Evolutionary conservation across 2,797 vertebrate species (phyloP).

Genomic region (Florisuga fusca): DNA sequence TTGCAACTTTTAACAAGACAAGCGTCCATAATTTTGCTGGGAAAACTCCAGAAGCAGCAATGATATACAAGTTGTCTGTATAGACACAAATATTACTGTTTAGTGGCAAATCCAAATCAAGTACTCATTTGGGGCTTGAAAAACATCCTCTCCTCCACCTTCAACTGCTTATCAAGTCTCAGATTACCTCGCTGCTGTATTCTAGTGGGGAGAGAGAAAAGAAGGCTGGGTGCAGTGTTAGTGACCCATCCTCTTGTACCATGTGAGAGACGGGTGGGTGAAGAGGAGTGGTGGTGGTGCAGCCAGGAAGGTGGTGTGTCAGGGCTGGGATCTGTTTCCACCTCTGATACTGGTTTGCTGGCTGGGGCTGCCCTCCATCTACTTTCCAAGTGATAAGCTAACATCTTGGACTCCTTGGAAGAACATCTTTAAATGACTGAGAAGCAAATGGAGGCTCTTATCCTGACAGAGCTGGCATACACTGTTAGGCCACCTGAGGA

Average conservation of each 20-base stretch:
- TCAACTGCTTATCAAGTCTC: not conserved
- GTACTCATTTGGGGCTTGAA: not conserved
- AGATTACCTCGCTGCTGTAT: not conserved
- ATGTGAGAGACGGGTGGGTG: not conserved
- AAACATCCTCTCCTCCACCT: fast-evolving
- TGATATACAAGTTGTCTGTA: not conserved
- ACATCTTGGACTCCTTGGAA: not conserved
- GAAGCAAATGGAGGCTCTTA: not conserved
- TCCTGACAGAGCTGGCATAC: not conserved
- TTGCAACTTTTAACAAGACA: not conserved
- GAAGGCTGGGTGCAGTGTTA: not conserved
- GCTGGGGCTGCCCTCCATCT: not conserved
- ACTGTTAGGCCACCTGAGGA: not conserved
- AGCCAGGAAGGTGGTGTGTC: not conserved
- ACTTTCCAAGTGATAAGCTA: not conserved
- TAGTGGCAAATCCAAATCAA: not conserved
- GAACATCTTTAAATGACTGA: not conserved
- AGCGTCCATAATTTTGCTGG: not conserved
- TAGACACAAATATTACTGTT: not conserved
- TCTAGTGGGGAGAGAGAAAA: not conserved
- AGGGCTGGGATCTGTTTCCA: not conserved
- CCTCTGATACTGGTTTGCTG: not conserved
- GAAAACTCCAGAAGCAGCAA: too few relatives aligned
- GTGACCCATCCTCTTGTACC: not conserved
- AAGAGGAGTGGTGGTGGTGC: not conserved